Percentiles rank a stretch among this genome's conserved stretches.
These are phyloP conservation scores for Holothuria scabra DNA, from an alignment of 53 echinoderm and acorn worm species.

Conservation along the genomic window DNA sequence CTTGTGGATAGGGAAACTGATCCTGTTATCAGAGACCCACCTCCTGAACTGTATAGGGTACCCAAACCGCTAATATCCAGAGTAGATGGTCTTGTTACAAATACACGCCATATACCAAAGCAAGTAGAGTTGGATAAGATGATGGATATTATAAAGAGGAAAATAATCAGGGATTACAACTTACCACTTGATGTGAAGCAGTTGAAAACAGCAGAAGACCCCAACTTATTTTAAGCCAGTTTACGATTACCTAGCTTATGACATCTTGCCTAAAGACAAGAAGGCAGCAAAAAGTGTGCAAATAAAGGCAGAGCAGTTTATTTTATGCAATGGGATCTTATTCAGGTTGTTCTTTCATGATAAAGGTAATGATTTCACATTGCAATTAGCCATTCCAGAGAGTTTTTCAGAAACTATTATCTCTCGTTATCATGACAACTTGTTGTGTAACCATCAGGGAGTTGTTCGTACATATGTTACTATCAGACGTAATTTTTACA, in stretches of 20 bases:
- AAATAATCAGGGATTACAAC: constrained; percentile 60
- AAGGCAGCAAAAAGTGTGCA: constrained; percentile 47
- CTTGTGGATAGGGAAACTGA: no score
- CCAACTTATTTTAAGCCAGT: background rate
- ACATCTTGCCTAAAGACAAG: constrained; percentile 57
- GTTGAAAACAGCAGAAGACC: no score
- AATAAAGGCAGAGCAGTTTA: constrained; percentile 55
- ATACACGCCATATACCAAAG: constrained; percentile 53
- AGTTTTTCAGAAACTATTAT: constrained; percentile 38
- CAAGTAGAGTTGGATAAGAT: no score
- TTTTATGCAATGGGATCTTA: constrained; percentile 48
- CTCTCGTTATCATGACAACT: constrained; percentile 50
- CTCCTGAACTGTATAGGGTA: no score
- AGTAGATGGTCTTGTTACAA: constrained; percentile 35
- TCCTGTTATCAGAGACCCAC: no score
- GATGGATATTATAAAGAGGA: background rate
- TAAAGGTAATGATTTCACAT: constrained; percentile 52
- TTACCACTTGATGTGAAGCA: background rate
- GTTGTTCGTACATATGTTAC: constrained; percentile 52
- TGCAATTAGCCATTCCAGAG: constrained; percentile 58
- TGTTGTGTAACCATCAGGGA: constrained; percentile 60
- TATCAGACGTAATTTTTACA: constrained; percentile 53
- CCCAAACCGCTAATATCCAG: constrained; percentile 46
- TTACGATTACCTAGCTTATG: constrained; percentile 55
- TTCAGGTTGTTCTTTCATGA: constrained; percentile 51